Base-by-base conservation (phyloP, 2,797 vertebrate species). In the Anguilla obscura region DNA sequence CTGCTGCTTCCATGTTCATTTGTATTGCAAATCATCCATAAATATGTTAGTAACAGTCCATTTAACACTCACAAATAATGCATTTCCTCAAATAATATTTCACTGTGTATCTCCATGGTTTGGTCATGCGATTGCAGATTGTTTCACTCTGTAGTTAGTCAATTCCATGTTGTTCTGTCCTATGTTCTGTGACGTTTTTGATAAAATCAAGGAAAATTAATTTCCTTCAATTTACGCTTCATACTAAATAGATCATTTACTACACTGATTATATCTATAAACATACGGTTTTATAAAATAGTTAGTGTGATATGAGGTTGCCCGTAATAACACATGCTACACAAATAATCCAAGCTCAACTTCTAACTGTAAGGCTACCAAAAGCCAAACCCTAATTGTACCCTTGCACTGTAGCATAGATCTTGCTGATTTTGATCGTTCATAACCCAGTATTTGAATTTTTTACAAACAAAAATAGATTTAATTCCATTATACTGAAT, bases 11-110 rank as follows among this genome's bases (percentile, higher is more conserved):
- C 33, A 48, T n/a, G 21, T 48, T 45, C 76, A 80, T 80, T 48
- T 80, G 76, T 80, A n/a, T 30, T 50, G 76, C 48, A 80, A 80
- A 80, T 80, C 76, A 80, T 80, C 76, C 76, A 80, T 80, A 50
- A 80, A 80, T 40, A 48, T 80, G 40, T 80, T 48, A 24, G 76
- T 50, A 45, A 80, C 76, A 80, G 76, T 24, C 21, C 45, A 45
- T 80, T 80, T 80, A 80, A 80, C 36, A 48, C 76, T 48, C 76
- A 21, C 76, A 48, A 36, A 76, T 48, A 50, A 45, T 80, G 40
- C 21, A 45, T 80, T 80, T 50, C 40, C 18, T 80, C 18, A 80
- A 80, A 80, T 24, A 5, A 48, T 48, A 24, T 48, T 24, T 50
- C 21, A 2, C 1, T 80, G 74, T 18, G 40, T 40, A 48, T 80